Percentiles rank a stretch among this genome's conserved stretches.
phyloP scores from a whole-genome alignment of 2,888 invertebrate species.

The Dynastes grantii region DNA sequence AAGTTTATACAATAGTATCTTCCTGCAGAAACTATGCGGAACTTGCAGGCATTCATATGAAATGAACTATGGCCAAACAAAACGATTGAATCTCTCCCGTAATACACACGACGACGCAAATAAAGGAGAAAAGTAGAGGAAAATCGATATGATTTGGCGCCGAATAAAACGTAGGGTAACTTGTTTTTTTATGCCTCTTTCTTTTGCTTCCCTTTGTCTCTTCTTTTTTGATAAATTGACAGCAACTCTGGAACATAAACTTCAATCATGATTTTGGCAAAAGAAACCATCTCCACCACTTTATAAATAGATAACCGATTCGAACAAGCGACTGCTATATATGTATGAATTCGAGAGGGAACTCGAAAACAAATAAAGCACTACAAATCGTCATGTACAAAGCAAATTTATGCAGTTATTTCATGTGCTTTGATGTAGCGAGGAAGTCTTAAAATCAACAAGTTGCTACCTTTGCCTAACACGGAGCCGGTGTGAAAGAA shows the following conservation, averaged over 20 bases:
- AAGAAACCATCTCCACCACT: neutral
- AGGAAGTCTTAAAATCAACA: constrained; percentile 12
- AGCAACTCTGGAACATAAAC: constrained; percentile 11
- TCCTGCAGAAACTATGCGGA: neutral
- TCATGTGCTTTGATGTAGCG: neutral
- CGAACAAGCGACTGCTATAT: neutral
- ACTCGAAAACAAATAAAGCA: neutral
- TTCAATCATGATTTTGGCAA: constrained; percentile 22
- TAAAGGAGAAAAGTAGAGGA: constrained; percentile 30
- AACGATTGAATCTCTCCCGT: constrained; percentile 41
- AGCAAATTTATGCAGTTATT: neutral
- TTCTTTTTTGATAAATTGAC: constrained; percentile 44
- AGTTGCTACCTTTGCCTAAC: constrained; percentile 8
- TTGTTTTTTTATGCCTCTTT: constrained; percentile 17
- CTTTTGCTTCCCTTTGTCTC: neutral
- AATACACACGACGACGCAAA: constrained; percentile 41
- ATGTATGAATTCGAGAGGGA: neutral
- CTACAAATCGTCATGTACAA: neutral
- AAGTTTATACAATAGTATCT: constrained; percentile 20
- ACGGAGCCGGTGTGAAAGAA: neutral
- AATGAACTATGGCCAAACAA: constrained; percentile 39
- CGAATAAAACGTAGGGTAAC: constrained; percentile 40
- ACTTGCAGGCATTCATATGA: constrained; percentile 19
- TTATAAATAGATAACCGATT: constrained; percentile 8
- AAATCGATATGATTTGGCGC: constrained; percentile 50